Evolutionary conservation across 2,113 vertebrate genomes (phyloP), one percentile per base, ranked within the genome.

Genomic region (Rhinichthys klamathensis): DNA sequence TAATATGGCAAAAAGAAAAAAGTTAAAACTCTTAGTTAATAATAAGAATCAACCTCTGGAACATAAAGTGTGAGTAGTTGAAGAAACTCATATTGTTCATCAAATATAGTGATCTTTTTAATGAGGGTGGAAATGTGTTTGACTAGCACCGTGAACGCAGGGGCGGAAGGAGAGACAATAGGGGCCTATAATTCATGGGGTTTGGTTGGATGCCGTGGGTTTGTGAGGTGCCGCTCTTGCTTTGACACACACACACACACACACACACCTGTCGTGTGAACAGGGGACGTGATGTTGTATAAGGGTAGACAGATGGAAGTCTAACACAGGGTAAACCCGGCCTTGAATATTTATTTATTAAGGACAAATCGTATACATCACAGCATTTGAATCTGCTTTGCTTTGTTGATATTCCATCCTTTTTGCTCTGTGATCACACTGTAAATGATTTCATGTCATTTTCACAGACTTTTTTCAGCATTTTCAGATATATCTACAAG

Each of bases 241-340:
- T 83, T 81, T 51, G 56, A 41, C 41, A 41, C 41, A 44, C 38
- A 81, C 67, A 73, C 77, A 49, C 49, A 30, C 70, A 77, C 75
- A 78, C 70, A 84, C 80, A 87, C 85, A 87, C 86, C 83, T 88
- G 85, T 80, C 51, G 56, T 80, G 70, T 76, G 77, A 65, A 46
- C 72, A 74, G 32, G 67, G 78, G 25, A 75, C 78, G 79, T 82
- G 74, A 82, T 84, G 41, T 78, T 72, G 86, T 87, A 85, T 80
- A 87, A 67, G 49, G 27, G 61, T 58, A 90, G 84, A 90, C 90
- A 93, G 91, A 92, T 91, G 88, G 91, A 92, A 88, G 89, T 87
- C 82, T 89, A 63, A 87, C 89, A 88, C 87, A 72, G 82, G 91
- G 89, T 93, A 88, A 92, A 91, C 54, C 56, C 49, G 38, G 75